Evolutionary conservation across 2,113 vertebrate genomes (phyloP).

Genomic region (Eretmochelys imbricata): DNA sequence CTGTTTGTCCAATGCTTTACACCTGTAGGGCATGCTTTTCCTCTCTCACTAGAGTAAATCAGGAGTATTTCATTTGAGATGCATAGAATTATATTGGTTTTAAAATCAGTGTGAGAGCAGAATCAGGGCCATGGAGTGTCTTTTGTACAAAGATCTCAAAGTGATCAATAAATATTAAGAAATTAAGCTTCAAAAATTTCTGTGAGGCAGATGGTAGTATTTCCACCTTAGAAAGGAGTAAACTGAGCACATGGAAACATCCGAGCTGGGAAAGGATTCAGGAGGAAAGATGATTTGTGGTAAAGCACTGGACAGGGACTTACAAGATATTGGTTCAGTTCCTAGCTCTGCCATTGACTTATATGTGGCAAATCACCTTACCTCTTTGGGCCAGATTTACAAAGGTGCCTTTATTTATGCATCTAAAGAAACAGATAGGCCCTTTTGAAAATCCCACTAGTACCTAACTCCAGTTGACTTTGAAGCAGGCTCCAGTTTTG

Average conservation of each 20-base stretch:
- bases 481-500: not conserved
- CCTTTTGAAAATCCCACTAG: not conserved
- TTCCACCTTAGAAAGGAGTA: not conserved
- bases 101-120: not conserved
- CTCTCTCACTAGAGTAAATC: not conserved
- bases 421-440: not conserved
- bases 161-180: not conserved
- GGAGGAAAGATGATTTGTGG: not conserved
- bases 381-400: not conserved
- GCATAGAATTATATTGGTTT: not conserved
- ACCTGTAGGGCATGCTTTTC: not conserved
- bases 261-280: not conserved
- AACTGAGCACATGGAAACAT: not conserved
- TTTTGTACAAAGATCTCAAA: not conserved
- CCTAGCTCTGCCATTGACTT: not conserved
- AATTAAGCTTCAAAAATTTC: not conserved
- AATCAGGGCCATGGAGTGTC: not conserved
- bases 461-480: not conserved
- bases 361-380: not conserved
- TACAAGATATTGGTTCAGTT: not conserved
- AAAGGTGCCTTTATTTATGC: not conserved
- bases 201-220: not conserved
- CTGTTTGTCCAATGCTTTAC: not conserved
- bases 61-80: not conserved
- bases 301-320: not conserved